phyloP scores from a whole-genome alignment of 2,113 vertebrate genomes.

The Hydrolagus affinis region DNA sequence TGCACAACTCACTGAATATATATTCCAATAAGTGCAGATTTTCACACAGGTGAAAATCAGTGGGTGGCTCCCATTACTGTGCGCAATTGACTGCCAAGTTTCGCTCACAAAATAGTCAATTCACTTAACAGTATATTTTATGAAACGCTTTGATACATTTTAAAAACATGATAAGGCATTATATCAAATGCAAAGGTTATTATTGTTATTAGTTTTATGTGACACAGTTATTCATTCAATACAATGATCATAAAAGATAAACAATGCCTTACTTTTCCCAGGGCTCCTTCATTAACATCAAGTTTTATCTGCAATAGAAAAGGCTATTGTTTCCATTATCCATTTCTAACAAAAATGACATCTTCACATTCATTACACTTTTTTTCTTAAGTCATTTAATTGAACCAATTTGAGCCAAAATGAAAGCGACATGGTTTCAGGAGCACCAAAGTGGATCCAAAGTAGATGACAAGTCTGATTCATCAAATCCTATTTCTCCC shows the following conservation, averaged over 20 bases:
- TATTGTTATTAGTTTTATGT: no score
- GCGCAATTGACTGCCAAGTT: no score
- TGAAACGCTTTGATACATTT: no score
- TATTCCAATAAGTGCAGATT: not conserved
- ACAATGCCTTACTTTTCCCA: not conserved
- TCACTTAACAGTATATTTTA: no score
- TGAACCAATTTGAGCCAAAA: slow-evolving; percentile 17
- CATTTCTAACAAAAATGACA: not conserved
- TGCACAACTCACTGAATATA: not conserved
- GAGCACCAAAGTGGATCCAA: not conserved
- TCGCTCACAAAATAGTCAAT: no score
- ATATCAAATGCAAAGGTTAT: no score
- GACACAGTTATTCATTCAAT: not conserved
- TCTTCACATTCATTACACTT: not conserved
- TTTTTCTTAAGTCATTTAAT: not conserved
- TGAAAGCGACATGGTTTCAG: slow-evolving; percentile 14
- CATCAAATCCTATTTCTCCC: not conserved
- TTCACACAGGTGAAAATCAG: not conserved
- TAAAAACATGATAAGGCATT: no score
- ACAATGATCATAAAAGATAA: not conserved
- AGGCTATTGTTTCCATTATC: slow-evolving; percentile 3
- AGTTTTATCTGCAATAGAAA: slow-evolving; percentile 5
- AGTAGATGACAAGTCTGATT: slow-evolving; percentile 23
- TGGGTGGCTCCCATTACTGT: not conserved
- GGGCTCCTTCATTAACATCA: not conserved